Conservation (phyloP, 2,797 vertebrate genomes). For the Sebastes steindachneri region DNA sequence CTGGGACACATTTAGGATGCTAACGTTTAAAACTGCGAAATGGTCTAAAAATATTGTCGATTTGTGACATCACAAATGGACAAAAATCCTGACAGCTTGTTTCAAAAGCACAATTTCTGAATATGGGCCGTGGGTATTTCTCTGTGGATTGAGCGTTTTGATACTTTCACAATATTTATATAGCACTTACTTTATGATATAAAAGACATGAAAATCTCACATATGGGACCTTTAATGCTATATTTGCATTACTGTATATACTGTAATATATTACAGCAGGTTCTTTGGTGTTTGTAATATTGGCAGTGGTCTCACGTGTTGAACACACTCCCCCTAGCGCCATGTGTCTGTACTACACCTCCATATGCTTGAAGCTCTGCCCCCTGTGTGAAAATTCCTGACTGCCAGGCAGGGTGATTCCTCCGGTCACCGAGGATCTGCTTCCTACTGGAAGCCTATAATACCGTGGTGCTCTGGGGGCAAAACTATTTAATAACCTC, state of each 20-base stretch:
- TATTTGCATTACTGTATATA: too few species aligned
- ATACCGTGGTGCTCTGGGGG: constrained; percentile 28
- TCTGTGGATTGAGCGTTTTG: too few species aligned
- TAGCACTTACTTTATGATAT: too few species aligned
- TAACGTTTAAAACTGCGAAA: fast-evolving
- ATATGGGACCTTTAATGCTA: too few species aligned
- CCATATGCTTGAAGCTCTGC: constrained; percentile 56
- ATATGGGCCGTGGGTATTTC: too few species aligned
- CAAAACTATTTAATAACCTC: constrained; percentile 51
- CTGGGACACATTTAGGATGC: too few species aligned
- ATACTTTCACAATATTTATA: too few species aligned
- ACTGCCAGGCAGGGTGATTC: constrained; percentile 70
- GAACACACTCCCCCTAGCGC: constrained; percentile 64
- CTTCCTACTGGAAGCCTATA: constrained; percentile 62
- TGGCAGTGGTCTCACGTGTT: neutral
- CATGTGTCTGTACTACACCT: constrained; percentile 36
- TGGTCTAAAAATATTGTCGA: too few species aligned
- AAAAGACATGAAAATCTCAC: too few species aligned
- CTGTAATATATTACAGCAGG: neutral
- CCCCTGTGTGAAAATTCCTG: constrained; percentile 76
- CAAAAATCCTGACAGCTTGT: too few species aligned
- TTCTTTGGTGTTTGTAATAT: neutral
- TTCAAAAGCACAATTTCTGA: too few species aligned
- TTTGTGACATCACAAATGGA: too few species aligned
- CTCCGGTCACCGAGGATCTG: constrained; percentile 67